Evolutionary conservation across 2,888 invertebrate genomes (phyloP).

Genomic region (Nezara viridula): DNA sequence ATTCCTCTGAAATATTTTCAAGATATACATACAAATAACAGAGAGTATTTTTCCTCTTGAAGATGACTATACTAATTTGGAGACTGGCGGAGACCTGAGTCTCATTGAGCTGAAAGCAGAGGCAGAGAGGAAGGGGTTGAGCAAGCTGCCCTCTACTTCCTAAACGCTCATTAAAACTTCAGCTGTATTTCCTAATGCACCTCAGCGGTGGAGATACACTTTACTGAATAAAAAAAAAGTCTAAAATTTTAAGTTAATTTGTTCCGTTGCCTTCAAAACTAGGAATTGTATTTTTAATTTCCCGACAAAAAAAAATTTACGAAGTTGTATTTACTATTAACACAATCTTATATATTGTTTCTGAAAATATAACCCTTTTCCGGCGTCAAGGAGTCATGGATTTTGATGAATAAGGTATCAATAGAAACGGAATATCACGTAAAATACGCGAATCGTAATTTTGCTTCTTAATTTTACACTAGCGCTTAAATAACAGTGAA

Average conservation of each 20-base stretch:
- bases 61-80: background rate
- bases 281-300: background rate
- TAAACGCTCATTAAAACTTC: conserved; percentile 25
- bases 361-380: too few species aligned
- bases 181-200: conserved; percentile 5
- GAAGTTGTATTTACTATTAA: too few species aligned
- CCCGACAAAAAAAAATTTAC: background rate
- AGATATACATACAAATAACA: background rate
- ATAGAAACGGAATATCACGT: too few species aligned
- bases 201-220: background rate
- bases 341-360: too few species aligned
- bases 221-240: background rate
- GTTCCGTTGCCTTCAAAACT: background rate
- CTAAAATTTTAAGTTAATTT: background rate
- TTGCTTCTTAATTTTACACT: too few species aligned
- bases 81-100: background rate
- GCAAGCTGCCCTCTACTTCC: conserved; percentile 1
- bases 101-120: conserved; percentile 12
- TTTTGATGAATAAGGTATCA: too few species aligned
- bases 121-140: background rate
- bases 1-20: background rate
- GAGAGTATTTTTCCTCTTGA: background rate
- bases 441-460: too few species aligned
- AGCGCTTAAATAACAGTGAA: too few species aligned
- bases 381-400: too few species aligned